phyloP scores from a whole-genome alignment of 2,888 invertebrate species.

The Polymixis flavicincta region DNA sequence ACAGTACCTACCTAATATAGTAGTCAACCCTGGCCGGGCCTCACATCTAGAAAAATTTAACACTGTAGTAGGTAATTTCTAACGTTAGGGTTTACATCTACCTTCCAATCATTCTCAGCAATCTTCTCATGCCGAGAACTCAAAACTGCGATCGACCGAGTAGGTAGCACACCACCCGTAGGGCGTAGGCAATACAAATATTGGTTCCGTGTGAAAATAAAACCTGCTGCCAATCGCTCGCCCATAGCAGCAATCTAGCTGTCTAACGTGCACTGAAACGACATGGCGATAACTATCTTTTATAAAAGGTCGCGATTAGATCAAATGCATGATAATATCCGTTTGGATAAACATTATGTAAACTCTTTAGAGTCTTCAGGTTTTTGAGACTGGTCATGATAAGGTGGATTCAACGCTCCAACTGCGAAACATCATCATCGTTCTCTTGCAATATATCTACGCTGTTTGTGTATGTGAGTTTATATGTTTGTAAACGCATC shows the following conservation, averaged over 20 bases:
- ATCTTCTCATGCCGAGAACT: neutral
- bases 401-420: neutral
- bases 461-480: too few species aligned
- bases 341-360: neutral
- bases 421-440: neutral
- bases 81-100: neutral
- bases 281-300: slow-evolving; percentile 19
- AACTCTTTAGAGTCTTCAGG: neutral
- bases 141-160: slow-evolving; percentile 5
- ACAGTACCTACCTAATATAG: too few species aligned
- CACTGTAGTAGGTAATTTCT: neutral
- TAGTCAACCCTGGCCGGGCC: neutral
- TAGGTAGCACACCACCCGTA: neutral
- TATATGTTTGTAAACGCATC: too few species aligned
- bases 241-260: slow-evolving; percentile 23
- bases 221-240: slow-evolving; percentile 31
- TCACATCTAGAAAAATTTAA: neutral
- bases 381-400: neutral
- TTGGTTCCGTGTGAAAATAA: slow-evolving; percentile 30
- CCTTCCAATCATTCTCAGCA: neutral
- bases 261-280: slow-evolving; percentile 32
- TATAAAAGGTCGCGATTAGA: slow-evolving; percentile 1
- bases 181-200: slow-evolving; percentile 23
- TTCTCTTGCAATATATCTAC: too few species aligned
- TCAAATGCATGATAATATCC: slow-evolving; percentile 1